phyloP scores from a whole-genome alignment of 2,888 invertebrate genomes.

The Callimorpha dominula region DNA sequence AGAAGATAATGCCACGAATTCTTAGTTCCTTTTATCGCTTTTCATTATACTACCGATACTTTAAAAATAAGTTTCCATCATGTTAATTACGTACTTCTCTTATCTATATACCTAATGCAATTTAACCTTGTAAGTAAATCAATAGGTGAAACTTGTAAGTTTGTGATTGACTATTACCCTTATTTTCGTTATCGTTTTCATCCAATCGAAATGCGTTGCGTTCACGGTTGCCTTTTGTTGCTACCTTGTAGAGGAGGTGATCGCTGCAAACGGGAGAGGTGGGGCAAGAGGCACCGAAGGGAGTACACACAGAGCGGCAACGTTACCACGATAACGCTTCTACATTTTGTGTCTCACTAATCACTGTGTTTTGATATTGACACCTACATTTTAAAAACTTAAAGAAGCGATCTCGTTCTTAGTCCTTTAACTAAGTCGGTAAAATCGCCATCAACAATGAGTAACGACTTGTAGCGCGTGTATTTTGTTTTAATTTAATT shows the following conservation, averaged over 20 bases:
- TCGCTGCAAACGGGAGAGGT: conserved; percentile 69
- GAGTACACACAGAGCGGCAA: conserved; percentile 75
- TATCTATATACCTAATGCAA: conserved; percentile 61
- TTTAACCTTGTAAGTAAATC: conserved; percentile 55
- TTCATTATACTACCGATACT: neutral
- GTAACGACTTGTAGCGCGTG: neutral
- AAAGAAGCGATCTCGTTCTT: conserved; percentile 14
- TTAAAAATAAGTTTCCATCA: conserved; percentile 10
- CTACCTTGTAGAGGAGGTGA: conserved; percentile 69
- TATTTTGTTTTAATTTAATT: neutral
- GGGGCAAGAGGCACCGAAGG: conserved; percentile 78
- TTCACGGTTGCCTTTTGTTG: conserved; percentile 65
- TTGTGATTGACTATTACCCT: conserved; percentile 56
- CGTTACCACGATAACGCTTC: conserved; percentile 74
- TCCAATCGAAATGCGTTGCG: conserved; percentile 68
- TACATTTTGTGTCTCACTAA: conserved; percentile 66
- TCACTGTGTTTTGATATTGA: conserved; percentile 45
- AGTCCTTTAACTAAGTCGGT: neutral
- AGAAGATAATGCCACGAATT: neutral
- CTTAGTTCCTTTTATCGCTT: neutral
- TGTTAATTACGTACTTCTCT: conserved; percentile 43
- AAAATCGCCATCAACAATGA: neutral
- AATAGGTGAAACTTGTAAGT: conserved; percentile 54
- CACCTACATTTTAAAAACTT: conserved; percentile 30
- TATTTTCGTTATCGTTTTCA: conserved; percentile 72